Base-by-base conservation (phyloP, 2,113 vertebrate genomes). In the Cololabis saira region DNA sequence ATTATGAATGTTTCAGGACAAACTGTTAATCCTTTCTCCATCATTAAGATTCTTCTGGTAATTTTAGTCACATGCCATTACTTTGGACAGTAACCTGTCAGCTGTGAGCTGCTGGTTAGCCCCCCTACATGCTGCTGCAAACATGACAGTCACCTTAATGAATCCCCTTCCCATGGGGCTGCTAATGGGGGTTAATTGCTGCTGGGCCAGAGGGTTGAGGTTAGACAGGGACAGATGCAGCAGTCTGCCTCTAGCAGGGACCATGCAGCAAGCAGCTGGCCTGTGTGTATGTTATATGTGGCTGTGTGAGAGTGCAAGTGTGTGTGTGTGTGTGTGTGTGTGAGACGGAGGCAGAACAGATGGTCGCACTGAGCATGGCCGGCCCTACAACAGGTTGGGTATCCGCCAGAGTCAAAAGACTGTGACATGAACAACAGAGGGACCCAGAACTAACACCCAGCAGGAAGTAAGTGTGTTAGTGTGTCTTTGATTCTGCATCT, bases 151-250 rank as follows among this genome's bases (percentile, higher is more conserved):
- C 59, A 83, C 80, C 61, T 78, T 89, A 88, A 92, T 92, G 86
- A 92, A 87, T 78, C 55, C 60, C 76, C 67, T 63, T 87, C 88
- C 84, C 87, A 87, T 67, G 89, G 82, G 81, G 60, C 76, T 80
- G 79, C 86, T 91, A 91, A 92, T 91, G 87, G 83, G 80, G 81
- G 85, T 88, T 92, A 93, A 92, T 92, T 93, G 90, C 87, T 87
- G 73, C 80, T 80, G 80, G 85, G 87, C 85, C 89, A 91, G 84
- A 78, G 86, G 90, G 85, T 74, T 63, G 84, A 86, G 82, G 85
- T 89, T 87, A 75, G 88, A 86, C 83, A 76, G 85, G 86, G 87
- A 90, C 90, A 91, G 89, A 90, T 92, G 88, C 84, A 87, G 76
- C 74, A 83, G 86, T 87, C 86, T 83, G 85, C 87, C 89, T 83